phyloP scores from a whole-genome alignment of 2,888 invertebrate genomes.

The Copidosoma aretas region DNA sequence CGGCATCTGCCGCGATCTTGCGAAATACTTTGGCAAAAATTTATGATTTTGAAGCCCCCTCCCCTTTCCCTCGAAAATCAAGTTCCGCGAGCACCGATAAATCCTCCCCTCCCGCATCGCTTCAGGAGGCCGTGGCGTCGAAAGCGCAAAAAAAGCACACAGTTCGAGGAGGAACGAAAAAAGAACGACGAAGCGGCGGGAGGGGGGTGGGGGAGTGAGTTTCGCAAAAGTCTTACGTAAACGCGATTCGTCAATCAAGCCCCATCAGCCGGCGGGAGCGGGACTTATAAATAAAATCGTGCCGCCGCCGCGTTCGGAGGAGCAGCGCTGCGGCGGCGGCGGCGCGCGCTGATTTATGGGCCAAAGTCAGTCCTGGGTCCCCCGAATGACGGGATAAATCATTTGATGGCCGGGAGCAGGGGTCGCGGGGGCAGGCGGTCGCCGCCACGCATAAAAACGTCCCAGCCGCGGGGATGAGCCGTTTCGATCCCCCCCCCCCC shows the following conservation, averaged over 20 bases:
- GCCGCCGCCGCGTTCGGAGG: not conserved
- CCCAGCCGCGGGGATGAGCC: constrained; percentile 44
- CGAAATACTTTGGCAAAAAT: constrained; percentile 16
- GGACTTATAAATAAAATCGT: constrained; percentile 38
- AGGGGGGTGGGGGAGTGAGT: constrained; percentile 31
- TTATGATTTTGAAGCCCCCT: not conserved
- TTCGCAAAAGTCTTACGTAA: constrained; percentile 37
- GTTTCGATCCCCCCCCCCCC: constrained; percentile 7
- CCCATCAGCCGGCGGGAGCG: constrained; percentile 27
- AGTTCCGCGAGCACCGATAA: constrained; percentile 26
- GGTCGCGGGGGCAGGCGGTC: too few species aligned
- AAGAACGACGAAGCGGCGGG: constrained; percentile 43
- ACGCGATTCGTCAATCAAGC: constrained; percentile 40
- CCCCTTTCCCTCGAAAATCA: constrained; percentile 4
- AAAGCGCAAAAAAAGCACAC: not conserved
- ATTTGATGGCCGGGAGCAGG: constrained; percentile 7
- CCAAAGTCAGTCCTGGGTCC: constrained; percentile 34
- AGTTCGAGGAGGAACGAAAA: constrained; percentile 35
- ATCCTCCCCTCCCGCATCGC: constrained; percentile 8
- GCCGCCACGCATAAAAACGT: constrained; percentile 43
- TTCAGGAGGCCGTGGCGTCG: not conserved
- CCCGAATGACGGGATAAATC: constrained; percentile 41
- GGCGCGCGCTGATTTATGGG: constrained; percentile 32
- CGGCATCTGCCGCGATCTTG: not conserved
- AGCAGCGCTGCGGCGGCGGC: not conserved